Base-by-base conservation (phyloP, 2,113 vertebrate species). In the Prolemur simus region DNA sequence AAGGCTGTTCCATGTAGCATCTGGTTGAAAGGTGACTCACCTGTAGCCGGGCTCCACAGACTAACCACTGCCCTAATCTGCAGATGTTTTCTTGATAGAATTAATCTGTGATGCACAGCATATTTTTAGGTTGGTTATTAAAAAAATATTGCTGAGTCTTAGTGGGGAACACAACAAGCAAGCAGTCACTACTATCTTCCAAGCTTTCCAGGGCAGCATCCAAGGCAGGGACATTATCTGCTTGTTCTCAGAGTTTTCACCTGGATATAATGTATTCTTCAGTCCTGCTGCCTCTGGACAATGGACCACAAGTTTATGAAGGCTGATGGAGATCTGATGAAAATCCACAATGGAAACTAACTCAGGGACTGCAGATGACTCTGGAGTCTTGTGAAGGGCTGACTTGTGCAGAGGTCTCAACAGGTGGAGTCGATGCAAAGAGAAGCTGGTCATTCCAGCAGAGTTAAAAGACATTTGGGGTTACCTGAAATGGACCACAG, bases 91-190 rank as follows among this genome's bases (percentile, higher is more conserved):
- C 91, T 91, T 86, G 90, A 86, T 88, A 87, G 0, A 0, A 87
- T 78, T 60, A 69, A 23, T 47, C 3, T 7, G 21, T 17, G 84
- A 80, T 12, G 45, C 42, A 27, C 81, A 85, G 93, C 0, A 0
- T 92, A 84, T 18, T 13, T 68, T 94, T 54, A 90, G 85, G 34
- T 90, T 96, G 88, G 85, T 88, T 91, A 52, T 66, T 96, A 96
- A 94, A 97, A 96, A 96, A 95, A 94, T 97, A 96, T 95, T 84
- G 69, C 91, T 64, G 85, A 91, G 74, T 87, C 73, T 85, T 92
- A n/a, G 64, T 64, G 49, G 96, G 97, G 87, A 78, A 64, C 81
- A 37, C 49, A 95, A 89, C 77, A 45, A 29, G 13, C 37, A n/a
- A 2, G 1, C 56, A 37, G 88, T 97, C 95, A 52, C 76, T 88